Conservation (phyloP, 2,113 vertebrate genomes). For the Spheniscus mendiculus region DNA sequence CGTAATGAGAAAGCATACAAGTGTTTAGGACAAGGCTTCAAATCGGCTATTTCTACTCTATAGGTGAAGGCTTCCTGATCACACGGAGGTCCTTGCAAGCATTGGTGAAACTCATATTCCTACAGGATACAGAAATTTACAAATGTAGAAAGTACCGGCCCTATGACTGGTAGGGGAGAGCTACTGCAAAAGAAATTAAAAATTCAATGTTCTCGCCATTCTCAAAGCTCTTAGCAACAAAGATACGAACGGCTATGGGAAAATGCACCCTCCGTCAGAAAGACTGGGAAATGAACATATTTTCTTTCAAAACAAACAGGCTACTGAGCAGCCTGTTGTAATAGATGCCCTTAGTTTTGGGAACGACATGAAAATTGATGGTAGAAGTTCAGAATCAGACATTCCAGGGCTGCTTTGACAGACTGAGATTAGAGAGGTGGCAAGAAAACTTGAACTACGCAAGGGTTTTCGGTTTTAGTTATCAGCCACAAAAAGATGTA, state of each 20-base stretch:
- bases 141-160: neutral
- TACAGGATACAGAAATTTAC: neutral
- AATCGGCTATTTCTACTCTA: neutral
- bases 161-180: neutral
- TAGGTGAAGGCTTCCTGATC: neutral
- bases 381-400: conserved; percentile 2
- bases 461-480: neutral
- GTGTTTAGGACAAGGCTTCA: neutral
- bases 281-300: neutral
- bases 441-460: neutral
- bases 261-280: neutral
- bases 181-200: neutral
- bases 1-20: neutral
- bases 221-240: neutral
- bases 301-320: neutral
- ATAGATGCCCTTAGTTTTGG: neutral
- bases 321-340: neutral
- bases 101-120: neutral
- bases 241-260: neutral
- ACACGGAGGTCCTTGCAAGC: fast-evolving
- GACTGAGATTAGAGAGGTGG: neutral
- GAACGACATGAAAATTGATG: neutral
- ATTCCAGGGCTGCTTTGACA: neutral
- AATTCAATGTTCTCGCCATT: neutral
- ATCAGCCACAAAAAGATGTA: neutral